These are phyloP conservation scores for Teleogryllus oceanicus DNA, from an alignment of 2,888 invertebrate genomes.

Conservation along the genomic window DNA sequence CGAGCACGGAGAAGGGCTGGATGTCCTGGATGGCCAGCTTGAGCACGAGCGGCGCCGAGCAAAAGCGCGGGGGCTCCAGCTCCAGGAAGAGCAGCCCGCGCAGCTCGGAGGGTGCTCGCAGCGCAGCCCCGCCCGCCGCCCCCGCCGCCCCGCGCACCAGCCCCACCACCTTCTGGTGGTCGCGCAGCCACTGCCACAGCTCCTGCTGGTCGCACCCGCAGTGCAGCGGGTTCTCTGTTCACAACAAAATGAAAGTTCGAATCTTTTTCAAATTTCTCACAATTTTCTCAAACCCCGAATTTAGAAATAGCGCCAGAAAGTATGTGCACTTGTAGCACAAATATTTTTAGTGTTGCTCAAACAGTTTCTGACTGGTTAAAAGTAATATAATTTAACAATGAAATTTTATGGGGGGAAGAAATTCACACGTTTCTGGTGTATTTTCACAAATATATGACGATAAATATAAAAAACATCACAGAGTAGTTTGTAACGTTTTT, in stretches of 20 bases:
- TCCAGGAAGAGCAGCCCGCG: constrained; percentile 71
- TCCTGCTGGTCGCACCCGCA: constrained; percentile 89
- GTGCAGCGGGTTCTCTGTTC: constrained; percentile 78
- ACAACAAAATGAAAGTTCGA: constrained; percentile 30
- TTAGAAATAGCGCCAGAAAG: no score
- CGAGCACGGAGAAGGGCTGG: constrained; percentile 79
- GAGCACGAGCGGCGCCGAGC: constrained; percentile 76
- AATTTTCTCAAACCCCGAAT: no score
- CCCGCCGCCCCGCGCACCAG: constrained; percentile 42
- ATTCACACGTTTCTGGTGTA: no score
- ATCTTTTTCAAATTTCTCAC: neutral
- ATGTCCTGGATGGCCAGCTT: constrained; percentile 84
- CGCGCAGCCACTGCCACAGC: constrained; percentile 87
- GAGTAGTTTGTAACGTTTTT: no score
- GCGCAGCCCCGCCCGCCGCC: constrained; percentile 50
- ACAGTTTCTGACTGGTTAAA: no score
- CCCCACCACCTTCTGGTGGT: constrained; percentile 69
- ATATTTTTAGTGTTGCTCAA: no score
- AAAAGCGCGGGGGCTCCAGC: constrained; percentile 77
- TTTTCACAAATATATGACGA: no score
- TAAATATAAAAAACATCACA: no score
- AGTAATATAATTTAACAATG: no score
- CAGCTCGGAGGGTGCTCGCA: constrained; percentile 83
- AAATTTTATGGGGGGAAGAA: no score
- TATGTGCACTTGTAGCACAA: no score